Conservation (phyloP, 2,797 vertebrate species). For the Chelon auratus region DNA sequence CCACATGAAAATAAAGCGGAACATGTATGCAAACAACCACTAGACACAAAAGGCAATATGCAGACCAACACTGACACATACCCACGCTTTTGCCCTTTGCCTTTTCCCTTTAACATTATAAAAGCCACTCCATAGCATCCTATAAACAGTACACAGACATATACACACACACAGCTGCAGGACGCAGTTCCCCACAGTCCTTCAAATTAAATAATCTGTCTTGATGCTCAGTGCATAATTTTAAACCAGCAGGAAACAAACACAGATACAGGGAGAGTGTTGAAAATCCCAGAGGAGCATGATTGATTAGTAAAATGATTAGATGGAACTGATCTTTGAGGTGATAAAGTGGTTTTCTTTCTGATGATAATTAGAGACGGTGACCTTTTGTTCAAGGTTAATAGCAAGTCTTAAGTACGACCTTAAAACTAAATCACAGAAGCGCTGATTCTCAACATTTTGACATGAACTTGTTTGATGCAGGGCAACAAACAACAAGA, state of each 20-base stretch:
- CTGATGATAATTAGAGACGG: conserved; percentile 45
- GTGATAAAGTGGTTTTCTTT: conserved; percentile 47
- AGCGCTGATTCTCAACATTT: conserved; percentile 6
- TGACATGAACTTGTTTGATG: conserved; percentile 16
- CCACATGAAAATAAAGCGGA: not conserved
- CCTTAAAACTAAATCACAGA: conserved; percentile 35
- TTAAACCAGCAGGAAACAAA: conserved; percentile 29
- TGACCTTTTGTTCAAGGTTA: conserved; percentile 49
- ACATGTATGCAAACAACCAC: conserved; percentile 6
- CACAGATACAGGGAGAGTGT: conserved; percentile 4
- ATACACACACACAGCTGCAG: conserved; percentile 7
- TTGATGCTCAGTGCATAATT: conserved; percentile 40
- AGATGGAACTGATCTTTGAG: conserved; percentile 50
- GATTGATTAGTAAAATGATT: conserved; percentile 56
- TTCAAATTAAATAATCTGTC: conserved; percentile 38
- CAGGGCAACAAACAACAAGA: conserved; percentile 19
- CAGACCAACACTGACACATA: conserved; percentile 13
- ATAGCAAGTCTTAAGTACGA: conserved; percentile 25
- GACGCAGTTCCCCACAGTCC: conserved; percentile 34
- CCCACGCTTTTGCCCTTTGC: conserved; percentile 25
- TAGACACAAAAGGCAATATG: not conserved
- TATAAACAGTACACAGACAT: conserved; percentile 11
- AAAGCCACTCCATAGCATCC: conserved; percentile 21
- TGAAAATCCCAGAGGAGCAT: conserved; percentile 26
- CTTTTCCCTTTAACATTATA: conserved; percentile 28